phyloP scores from a whole-genome alignment of 2,888 invertebrate species.

The Tubulanus polymorphus region DNA sequence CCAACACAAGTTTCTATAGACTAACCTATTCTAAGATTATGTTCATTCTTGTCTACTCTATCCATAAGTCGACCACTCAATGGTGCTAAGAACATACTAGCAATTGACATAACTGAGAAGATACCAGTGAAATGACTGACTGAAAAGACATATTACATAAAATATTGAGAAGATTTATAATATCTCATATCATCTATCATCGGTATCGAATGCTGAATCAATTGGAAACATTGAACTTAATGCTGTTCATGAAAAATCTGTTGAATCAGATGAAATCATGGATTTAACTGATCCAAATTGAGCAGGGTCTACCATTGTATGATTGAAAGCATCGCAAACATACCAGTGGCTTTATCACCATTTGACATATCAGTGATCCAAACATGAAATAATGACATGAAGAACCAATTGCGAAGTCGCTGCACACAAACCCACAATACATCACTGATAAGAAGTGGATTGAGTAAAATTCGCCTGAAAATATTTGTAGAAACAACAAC shows the following conservation, averaged over 20 bases:
- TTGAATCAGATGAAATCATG: no score
- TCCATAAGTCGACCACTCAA: slow-evolving; percentile 27
- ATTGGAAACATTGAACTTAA: no score
- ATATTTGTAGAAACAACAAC: not conserved
- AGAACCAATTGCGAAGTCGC: slow-evolving; percentile 26
- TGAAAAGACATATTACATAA: slow-evolving; percentile 18
- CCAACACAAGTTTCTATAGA: no score
- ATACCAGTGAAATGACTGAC: slow-evolving; percentile 27
- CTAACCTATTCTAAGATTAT: no score
- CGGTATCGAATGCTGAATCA: not conserved
- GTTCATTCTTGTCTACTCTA: slow-evolving; percentile 17
- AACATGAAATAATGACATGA: slow-evolving; percentile 24
- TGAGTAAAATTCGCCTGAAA: no score
- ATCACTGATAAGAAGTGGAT: slow-evolving; percentile 19
- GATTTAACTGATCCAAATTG: no score
- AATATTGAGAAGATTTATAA: not conserved
- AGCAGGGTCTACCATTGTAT: no score
- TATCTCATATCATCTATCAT: not conserved
- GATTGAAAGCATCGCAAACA: no score
- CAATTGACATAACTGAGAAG: slow-evolving; percentile 23
- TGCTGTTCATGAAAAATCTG: no score
- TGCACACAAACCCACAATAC: slow-evolving; percentile 25
- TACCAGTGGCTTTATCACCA: slow-evolving; percentile 19
- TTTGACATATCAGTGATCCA: slow-evolving; percentile 20
- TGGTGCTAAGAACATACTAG: slow-evolving; percentile 24